Base-by-base conservation (phyloP, 2,113 vertebrate genomes). In the Lepidothrix coronata region DNA sequence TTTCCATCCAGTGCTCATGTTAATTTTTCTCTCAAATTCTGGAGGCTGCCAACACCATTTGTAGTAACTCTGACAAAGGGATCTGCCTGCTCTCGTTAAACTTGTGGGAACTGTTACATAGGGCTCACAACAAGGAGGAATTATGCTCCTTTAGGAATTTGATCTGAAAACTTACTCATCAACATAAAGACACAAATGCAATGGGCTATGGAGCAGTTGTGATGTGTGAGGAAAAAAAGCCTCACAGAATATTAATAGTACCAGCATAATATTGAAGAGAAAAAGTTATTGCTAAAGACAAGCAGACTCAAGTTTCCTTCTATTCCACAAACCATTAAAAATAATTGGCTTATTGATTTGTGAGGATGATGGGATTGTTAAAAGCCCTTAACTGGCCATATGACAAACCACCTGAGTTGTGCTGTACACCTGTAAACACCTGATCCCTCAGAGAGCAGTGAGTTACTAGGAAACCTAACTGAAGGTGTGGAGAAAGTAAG, bases 351-450 rank as follows among this genome's bases (percentile, higher is more conserved):
- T 51, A 76, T 46, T 76, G 46, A 76, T 88, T 23, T 62, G n/a
- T 33, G 51, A 92, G 55, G 25, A 80, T 43, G 25, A 75, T 2
- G 70, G 59, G 25, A 58, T 46, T 55, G 7, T 12, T 51, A 46
- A 1, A 75, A 88, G n/a, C 49, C 80, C 81, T 46, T 28, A 39
- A 93, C 55, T 23, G 75, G 35, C 39, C 39, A 88, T 66, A 25
- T 31, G 35, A 85, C 48, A 11, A 91, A 52, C 54, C 24, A 52
- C 25, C 30, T 10, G 37, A 83, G 74, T 25, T 88, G 58, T 78
- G 67, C 8, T 62, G 41, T 25, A 66, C 78, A 96, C 93, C 76
- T 95, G 97, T 94, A 96, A 97, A 97, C 96, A 97, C 41, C 79
- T 8, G 12, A 76, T 43, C 92, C 94, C 96, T 80, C 67, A 93